Evolutionary conservation across 2,797 vertebrate species (phyloP), one percentile per base, ranked within the genome.

Genomic region (Synaphobranchus kaupii): DNA sequence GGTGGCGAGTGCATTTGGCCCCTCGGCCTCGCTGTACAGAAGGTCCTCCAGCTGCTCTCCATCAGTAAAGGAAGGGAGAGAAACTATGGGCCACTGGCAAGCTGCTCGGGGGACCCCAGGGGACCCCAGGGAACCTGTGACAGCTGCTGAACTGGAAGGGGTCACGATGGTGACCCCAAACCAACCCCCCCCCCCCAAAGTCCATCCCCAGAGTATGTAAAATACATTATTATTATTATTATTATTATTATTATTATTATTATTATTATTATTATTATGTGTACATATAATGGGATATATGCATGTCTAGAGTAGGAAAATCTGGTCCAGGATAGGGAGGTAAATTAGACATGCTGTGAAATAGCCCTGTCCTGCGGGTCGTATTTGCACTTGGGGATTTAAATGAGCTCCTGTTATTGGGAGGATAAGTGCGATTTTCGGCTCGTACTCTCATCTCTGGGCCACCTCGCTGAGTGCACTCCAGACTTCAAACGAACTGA

Each of bases 401-500:
- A 12, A 68, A 31, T 31, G 66, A 28, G 66, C 66, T 31, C 0
- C 5, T 31, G 66, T 68, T 47, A 66, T 60, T 81, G 52, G 48
- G 85, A 66, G 54, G 68, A 81, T 39, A 25, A 39, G 28, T 48
- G 85, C 20, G 52, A 71, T 80, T 48, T 5, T 7, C 4, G 31
- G 86, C 63, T 82, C 63, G 52, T 66, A 47, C 78, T 80, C 56
- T 34, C 58, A 80, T 86, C 76, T 63, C 78, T n/a, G 56, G 44
- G 60, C 47, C 66, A 15, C 39, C 56, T 22, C 25, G 58, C 78
- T 47, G 20, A 78, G 58, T 10, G 39, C 76, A 52, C 84, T 85
- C 44, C 78, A 58, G 56, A 82, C 73, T 34, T 39, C 71, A 85
- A 85, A 88, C 50, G 71, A 56, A 54, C 81, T 82, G 12, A 68